Conservation (phyloP, 2,888 invertebrate genomes). For the Harpalus rufipes region DNA sequence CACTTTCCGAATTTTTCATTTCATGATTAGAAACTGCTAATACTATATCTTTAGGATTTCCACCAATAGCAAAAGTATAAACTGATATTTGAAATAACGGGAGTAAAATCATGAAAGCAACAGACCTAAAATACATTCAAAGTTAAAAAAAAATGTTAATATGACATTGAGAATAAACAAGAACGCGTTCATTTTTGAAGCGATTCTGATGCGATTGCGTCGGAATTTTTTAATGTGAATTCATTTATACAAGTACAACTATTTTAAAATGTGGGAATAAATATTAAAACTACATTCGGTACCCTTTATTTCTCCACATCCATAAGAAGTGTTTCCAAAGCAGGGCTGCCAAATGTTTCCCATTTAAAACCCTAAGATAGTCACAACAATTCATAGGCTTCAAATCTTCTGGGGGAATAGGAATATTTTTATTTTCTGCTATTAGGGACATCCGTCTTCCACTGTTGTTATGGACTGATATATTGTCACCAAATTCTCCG, state of each 20-base stretch:
- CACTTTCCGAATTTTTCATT: not conserved
- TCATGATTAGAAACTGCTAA: conserved; percentile 23
- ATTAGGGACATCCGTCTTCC: conserved; percentile 36
- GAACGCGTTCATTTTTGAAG: too few species aligned
- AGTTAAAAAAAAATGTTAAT: too few species aligned
- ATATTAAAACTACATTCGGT: too few species aligned
- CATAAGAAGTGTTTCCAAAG: conserved; percentile 45
- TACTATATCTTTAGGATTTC: conserved; percentile 32
- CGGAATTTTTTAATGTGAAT: too few species aligned
- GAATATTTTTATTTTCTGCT: conserved; percentile 8
- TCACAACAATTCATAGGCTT: conserved; percentile 42
- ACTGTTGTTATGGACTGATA: not conserved
- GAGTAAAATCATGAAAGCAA: conserved; percentile 27
- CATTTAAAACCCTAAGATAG: conserved; percentile 33
- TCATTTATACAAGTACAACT: too few species aligned
- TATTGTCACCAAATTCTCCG: conserved; percentile 52
- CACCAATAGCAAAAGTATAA: conserved; percentile 33
- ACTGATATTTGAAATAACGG: conserved; percentile 28
- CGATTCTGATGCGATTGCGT: too few species aligned
- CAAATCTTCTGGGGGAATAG: conserved; percentile 30
- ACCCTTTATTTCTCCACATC: conserved; percentile 51
- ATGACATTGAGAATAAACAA: too few species aligned
- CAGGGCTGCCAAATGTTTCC: conserved; percentile 36
- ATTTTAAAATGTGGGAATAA: too few species aligned
- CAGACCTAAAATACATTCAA: conserved; percentile 37